Evolutionary conservation across 2,888 invertebrate genomes (phyloP).

Genomic region (Rugalucina vietnamica): DNA sequence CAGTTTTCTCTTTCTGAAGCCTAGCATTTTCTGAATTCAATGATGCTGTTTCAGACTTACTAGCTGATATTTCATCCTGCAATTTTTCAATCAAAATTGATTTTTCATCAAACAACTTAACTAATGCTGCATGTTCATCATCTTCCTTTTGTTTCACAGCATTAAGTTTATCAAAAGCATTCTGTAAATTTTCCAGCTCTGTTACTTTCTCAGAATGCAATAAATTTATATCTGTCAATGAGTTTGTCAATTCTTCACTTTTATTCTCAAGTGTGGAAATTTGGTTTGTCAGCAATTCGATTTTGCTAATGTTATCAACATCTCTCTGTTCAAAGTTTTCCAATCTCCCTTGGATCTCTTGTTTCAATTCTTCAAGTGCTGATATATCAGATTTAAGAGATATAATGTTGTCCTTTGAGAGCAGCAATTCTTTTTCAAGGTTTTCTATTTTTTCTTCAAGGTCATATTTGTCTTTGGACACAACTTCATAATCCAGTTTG

Average conservation of each 20-base stretch:
- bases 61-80: not conserved
- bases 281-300: not conserved
- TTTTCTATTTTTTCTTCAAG: constrained; percentile 49
- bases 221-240: not conserved
- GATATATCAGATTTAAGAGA: not conserved
- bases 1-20: constrained; percentile 18
- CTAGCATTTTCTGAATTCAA: not conserved
- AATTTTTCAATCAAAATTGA: not conserved
- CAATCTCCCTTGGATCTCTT: not conserved
- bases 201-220: constrained; percentile 14
- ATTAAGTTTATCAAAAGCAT: not conserved
- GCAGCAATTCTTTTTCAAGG: constrained; percentile 41
- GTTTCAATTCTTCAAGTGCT: not conserved
- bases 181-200: constrained; percentile 10
- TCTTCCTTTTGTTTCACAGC: not conserved
- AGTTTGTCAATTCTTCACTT: not conserved
- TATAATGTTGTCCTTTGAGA: not conserved
- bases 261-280: not conserved
- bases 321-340: not conserved
- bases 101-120: not conserved
- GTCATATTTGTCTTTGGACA: constrained; percentile 55
- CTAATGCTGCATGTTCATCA: not conserved
- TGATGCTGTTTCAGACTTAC: not conserved
- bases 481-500: constrained; percentile 40
- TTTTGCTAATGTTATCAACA: not conserved